Evolutionary conservation across 2,888 invertebrate species (phyloP), one percentile per base, ranked within the genome.

Genomic region (Metellina segmentata): DNA sequence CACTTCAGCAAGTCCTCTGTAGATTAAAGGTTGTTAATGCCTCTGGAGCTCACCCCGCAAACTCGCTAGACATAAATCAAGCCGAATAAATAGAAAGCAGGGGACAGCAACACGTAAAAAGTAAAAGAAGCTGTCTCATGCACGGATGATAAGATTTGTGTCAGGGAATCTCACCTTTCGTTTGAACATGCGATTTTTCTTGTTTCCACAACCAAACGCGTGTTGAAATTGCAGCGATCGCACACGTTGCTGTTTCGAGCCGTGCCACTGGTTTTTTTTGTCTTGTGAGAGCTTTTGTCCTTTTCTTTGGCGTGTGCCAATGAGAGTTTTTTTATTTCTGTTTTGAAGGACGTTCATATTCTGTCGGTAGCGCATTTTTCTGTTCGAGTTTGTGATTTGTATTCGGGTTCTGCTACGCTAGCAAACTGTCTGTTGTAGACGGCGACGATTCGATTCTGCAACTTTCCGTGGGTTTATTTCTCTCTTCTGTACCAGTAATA

Each of bases 21-120:
- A 61, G 61, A 61, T 61, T 61, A 61, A 61, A 61, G 61, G 61
- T 61, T 61, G 61, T 61, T 61, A 61, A 61, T 61, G 61, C 61
- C 61, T 61, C 9, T 16, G 61, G 13, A 11, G 61, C 61, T 61
- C 61, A 9, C 61, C 61, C 61, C 61, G 11, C 61, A 61, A 11
- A 11, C 61, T 61, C 61, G 61, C 61, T 61, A 16, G 13, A 61
- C 61, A 61, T 61, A 61, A 61, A 61, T 61, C 61, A 61, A 16
- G 6, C 11, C 11, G 61, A 61, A 61, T 61, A 61, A 61, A 61
- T 61, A 61, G 61, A 61, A 61, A 16, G 61, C 7, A 61, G 61
- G 34, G 16, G 61, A 61, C 61, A 61, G 61, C 61, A 34, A 34
- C 34, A 34, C 34, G 34, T 34, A 34, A 34, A 34, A 34, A 34